Base-by-base conservation (phyloP, 53 echinoderm and acorn worm species). In the Apostichopus leukothele region DNA sequence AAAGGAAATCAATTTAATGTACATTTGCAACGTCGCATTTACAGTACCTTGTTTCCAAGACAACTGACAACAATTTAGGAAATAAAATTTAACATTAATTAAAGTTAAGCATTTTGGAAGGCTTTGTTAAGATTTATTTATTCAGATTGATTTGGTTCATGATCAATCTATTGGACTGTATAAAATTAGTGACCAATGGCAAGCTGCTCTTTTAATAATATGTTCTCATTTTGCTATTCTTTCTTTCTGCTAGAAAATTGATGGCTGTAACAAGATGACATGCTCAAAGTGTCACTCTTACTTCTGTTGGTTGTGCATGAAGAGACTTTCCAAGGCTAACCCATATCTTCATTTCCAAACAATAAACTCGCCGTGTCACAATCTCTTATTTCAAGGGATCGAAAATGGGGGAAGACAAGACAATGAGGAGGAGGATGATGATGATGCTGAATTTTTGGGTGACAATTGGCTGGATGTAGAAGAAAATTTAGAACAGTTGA, bases 191-290 rank as follows among this genome's bases (percentile, higher is more conserved):
- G 39, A 39, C 3, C 39, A 3, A 39, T 39, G 39, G 39, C 39
- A 39, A 39, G 39, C 39, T 1, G 39, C 39, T 39, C 39, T 39
- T 39, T 39, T 39, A 39, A 3, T 39, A 39, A 39, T 39, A 39
- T 39, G 39, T 39, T 39, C 39, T 39, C 39, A 39, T 39, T 39
- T 39, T 39, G 39, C 39, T 39, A 39, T 39, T 21, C 27, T 3
- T 84, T 20, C 27, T 60, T 75, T 60, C 67, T 66, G 5, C 51
- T 92, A 97, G 97, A 97, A 97, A 93, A 94, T 92, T 87, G 97
- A 97, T 86, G 97, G 97, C 20, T 97, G 97, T 84, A 97, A 97
- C 90, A 97, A 97, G 92, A 97, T 95, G 97, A 81, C 92, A 0
- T 97, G 97, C 74, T 86, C 73, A 7, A 95, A 98, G 75, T 98